These are phyloP conservation scores for Cottoperca gobio DNA, from an alignment of 2,797 vertebrate species.

Conservation along the genomic window DNA sequence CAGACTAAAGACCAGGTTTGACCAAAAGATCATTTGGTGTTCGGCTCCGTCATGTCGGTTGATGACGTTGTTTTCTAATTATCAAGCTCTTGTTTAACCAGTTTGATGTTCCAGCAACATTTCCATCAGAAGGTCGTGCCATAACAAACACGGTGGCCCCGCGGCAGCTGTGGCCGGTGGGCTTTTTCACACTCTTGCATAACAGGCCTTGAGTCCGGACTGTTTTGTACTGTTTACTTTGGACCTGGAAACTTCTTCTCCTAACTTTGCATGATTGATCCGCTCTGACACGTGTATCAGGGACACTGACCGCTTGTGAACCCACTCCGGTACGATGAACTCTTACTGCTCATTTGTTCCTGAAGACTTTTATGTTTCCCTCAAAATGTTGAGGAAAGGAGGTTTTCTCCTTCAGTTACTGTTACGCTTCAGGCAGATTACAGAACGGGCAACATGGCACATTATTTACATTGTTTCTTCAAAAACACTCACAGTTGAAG, in stretches of 20 bases:
- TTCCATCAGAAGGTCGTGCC: slow-evolving; percentile 35
- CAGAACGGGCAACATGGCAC: background rate
- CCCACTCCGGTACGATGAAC: background rate
- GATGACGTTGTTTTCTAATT: slow-evolving; percentile 8
- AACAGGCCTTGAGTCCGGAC: slow-evolving; percentile 25
- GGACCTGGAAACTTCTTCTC: background rate
- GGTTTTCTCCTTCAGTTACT: too few relatives aligned
- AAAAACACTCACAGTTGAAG: slow-evolving; percentile 89
- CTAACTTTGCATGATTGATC: background rate
- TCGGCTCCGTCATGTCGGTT: background rate
- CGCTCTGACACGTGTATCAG: background rate
- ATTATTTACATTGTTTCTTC: too few relatives aligned
- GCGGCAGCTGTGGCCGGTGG: slow-evolving; percentile 29
- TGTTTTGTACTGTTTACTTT: slow-evolving; percentile 28
- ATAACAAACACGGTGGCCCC: slow-evolving; percentile 22
- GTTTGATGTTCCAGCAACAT: slow-evolving; percentile 41
- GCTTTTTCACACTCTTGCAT: slow-evolving; percentile 58
- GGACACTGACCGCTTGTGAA: slow-evolving; percentile 7
- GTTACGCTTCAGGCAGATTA: background rate
- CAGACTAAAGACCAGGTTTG: too few relatives aligned
- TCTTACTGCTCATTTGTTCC: background rate
- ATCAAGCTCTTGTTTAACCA: slow-evolving; percentile 48
- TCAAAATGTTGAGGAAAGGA: background rate
- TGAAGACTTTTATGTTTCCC: background rate
- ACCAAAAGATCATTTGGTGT: background rate